These are phyloP conservation scores for Maconellicoccus hirsutus DNA, from an alignment of 1,140 invertebrate genomes.

Conservation along the genomic window DNA sequence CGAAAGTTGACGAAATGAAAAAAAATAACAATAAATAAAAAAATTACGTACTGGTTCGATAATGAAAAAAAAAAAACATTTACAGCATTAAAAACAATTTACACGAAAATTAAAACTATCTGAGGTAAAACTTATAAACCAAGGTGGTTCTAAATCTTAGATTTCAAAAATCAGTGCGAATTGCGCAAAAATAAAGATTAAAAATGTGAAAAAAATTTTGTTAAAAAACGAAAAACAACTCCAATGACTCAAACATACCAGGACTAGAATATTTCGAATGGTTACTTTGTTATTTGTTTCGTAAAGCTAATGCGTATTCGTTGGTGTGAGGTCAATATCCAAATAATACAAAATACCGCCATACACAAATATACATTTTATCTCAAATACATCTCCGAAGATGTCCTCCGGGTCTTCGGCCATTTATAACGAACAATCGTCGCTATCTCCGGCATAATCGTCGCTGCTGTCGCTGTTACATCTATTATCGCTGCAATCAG, in stretches of 20 bases:
- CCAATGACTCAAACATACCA: background rate
- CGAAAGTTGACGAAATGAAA: too few species aligned
- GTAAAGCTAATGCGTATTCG: background rate
- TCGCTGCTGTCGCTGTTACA: background rate
- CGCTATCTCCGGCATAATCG: conserved; percentile 29
- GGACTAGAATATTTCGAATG: background rate
- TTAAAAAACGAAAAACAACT: background rate
- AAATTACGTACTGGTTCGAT: background rate
- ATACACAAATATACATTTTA: too few species aligned
- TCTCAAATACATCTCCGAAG: too few species aligned
- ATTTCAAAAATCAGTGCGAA: background rate
- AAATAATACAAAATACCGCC: too few species aligned
- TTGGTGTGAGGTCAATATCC: background rate
- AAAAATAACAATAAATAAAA: background rate
- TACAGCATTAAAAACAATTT: background rate
- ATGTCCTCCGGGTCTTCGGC: too few species aligned
- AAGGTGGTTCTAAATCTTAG: background rate
- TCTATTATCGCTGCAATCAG: conserved; percentile 9
- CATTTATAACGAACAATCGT: conserved; percentile 26
- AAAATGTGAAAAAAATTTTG: background rate
- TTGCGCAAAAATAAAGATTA: background rate
- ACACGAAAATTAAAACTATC: background rate
- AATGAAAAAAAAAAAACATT: background rate
- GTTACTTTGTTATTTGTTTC: background rate
- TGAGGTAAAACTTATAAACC: background rate